A percentile compares a stretch with the other conserved stretches of the same genome.
These are phyloP conservation scores for Passerina amoena DNA, from an alignment of 2,113 vertebrate species.

Conservation along the genomic window DNA sequence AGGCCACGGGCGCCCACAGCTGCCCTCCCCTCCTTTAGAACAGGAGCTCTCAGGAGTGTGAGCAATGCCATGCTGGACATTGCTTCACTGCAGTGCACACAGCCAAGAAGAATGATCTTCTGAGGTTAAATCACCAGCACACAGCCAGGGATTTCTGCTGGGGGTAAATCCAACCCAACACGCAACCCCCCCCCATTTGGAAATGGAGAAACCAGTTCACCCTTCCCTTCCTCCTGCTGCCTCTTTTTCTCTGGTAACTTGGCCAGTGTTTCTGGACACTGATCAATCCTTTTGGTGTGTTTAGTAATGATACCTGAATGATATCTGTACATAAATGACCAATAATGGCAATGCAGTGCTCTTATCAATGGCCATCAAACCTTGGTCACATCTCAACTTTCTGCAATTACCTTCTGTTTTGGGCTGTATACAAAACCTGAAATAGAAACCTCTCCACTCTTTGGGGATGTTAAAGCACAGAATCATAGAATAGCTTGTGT, in stretches of 20 bases:
- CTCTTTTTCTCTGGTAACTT: not conserved
- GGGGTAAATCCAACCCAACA: not conserved
- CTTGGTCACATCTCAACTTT: not conserved
- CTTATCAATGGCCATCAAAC: not conserved
- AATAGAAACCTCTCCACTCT: not conserved
- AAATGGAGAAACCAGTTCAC: not conserved
- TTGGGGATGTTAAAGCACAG: not conserved
- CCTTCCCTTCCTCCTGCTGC: not conserved
- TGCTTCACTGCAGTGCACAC: not conserved
- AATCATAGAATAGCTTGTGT: not conserved
- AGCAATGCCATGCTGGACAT: not conserved
- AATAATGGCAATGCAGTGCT: not conserved
- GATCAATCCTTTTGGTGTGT: not conserved
- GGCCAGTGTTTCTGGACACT: not conserved
- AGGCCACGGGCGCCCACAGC: not conserved
- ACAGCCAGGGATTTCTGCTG: not conserved
- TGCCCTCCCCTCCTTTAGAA: not conserved
- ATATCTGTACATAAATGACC: not conserved
- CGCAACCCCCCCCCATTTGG: accelerated
- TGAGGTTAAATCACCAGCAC: not conserved
- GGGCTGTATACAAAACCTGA: not conserved
- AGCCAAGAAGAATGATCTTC: not conserved
- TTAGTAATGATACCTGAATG: not conserved
- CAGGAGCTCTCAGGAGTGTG: not conserved
- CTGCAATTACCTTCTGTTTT: not conserved